A percentile compares a stretch with the other conserved stretches of the same genome.
phyloP scores from a whole-genome alignment of 2,797 vertebrate genomes.

The Mycteria americana region DNA sequence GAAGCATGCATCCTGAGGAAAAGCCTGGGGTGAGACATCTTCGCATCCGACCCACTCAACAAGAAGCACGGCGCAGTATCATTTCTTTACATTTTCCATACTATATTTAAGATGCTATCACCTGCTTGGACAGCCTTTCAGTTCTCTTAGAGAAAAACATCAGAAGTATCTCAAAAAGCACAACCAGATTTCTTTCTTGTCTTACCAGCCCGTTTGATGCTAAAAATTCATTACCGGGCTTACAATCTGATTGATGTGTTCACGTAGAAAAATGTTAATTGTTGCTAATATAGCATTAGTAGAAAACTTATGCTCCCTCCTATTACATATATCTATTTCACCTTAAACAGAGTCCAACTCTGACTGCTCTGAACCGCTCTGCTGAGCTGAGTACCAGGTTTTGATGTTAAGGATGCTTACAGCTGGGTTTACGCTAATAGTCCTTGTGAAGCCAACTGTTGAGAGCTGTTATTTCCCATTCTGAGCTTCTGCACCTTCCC shows the following conservation, averaged over 20 bases:
- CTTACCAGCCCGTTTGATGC: not conserved
- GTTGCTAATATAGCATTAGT: not conserved
- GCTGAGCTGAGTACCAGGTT: not conserved
- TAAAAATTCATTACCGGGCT: not conserved
- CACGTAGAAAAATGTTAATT: not conserved
- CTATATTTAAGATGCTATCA: no score
- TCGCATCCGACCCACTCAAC: accelerated
- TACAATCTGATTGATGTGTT: not conserved
- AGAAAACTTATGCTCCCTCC: not conserved
- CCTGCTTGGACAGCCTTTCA: not conserved
- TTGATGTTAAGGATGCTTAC: not conserved
- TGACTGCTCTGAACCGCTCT: not conserved
- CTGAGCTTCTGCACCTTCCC: not conserved
- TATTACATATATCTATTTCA: not conserved
- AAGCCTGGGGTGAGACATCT: not conserved
- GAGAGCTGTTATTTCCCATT: not conserved
- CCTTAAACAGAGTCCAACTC: not conserved
- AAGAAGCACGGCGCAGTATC: accelerated
- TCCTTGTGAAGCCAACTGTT: not conserved
- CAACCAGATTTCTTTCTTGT: not conserved
- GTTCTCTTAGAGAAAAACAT: not conserved
- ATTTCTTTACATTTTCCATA: not conserved
- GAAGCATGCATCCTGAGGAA: not conserved
- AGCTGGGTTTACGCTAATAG: not conserved
- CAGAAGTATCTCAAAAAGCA: not conserved